Evolutionary conservation across 2,797 vertebrate genomes (phyloP).

Genomic region (Sebastes hopkinsi): DNA sequence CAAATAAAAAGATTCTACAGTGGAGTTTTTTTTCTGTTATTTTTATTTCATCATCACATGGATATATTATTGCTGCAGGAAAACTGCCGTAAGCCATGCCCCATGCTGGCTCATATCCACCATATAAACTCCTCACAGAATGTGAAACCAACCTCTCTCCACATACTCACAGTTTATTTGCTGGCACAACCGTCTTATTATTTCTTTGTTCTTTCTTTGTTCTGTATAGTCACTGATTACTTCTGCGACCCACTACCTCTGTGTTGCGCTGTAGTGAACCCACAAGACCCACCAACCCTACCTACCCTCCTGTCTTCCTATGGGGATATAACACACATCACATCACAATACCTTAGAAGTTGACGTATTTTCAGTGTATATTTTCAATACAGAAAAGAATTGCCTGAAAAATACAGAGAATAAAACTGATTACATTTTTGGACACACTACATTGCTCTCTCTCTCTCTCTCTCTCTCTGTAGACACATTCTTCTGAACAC

Average conservation of each 20-base stretch:
- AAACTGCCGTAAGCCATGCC: no score
- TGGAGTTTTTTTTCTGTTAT: background rate
- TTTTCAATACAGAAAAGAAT: background rate
- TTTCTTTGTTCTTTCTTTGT: background rate
- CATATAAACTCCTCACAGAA: background rate
- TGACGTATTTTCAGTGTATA: background rate
- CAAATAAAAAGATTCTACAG: background rate
- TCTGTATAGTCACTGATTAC: conserved; percentile 6
- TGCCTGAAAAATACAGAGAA: background rate
- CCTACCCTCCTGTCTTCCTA: background rate
- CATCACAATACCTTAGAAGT: background rate
- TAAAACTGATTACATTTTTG: background rate
- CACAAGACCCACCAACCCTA: conserved; percentile 4
- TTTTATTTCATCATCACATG: background rate
- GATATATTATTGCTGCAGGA: background rate
- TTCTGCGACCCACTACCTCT: background rate
- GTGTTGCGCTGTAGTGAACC: conserved; percentile 16
- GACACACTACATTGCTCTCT: background rate
- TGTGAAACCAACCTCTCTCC: background rate
- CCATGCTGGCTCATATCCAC: background rate
- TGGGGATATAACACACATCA: background rate
- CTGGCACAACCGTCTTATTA: background rate
- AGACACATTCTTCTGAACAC: conserved; percentile 2
- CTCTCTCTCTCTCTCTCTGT: background rate
- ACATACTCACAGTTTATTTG: background rate